Percentiles rank a stretch among this genome's conserved stretches.
Conservation (phyloP, 2,797 vertebrate genomes). For the Capromys pilorides region DNA sequence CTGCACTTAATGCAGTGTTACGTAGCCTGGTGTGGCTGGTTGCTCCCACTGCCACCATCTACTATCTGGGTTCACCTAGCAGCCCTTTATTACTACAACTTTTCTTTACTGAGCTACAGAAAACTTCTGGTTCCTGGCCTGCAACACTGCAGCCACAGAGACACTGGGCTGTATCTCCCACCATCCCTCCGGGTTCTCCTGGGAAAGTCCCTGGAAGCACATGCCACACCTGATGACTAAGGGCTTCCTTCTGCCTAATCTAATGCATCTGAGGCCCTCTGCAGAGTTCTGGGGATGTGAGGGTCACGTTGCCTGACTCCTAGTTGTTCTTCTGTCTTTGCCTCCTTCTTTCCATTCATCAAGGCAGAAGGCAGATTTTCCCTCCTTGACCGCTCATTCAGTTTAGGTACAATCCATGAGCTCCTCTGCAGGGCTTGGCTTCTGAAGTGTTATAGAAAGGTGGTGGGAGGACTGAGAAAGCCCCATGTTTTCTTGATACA, state of each 20-base stretch:
- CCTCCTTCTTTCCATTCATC: neutral
- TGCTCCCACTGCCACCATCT: neutral
- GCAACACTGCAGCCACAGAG: fast-evolving
- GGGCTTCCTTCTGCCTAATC: no score
- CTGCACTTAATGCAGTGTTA: neutral
- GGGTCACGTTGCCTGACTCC: neutral
- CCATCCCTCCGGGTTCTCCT: neutral
- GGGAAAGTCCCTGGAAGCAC: neutral
- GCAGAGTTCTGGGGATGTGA: fast-evolving
- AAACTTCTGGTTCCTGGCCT: neutral
- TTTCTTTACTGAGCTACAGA: neutral
- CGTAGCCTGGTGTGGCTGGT: fast-evolving
- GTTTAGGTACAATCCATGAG: neutral
- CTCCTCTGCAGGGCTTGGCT: neutral
- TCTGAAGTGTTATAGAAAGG: neutral
- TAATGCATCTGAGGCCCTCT: neutral
- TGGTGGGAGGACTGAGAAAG: neutral
- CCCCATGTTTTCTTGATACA: neutral
- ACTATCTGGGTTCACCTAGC: neutral
- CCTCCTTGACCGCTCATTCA: neutral
- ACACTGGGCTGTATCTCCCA: neutral
- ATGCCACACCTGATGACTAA: neutral
- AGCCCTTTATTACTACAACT: neutral
- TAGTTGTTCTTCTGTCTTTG: neutral
- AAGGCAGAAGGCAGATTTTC: neutral